Evolutionary conservation across 2,888 invertebrate genomes (phyloP), one percentile per base, ranked within the genome.

Genomic region (Agrypnus murinus): DNA sequence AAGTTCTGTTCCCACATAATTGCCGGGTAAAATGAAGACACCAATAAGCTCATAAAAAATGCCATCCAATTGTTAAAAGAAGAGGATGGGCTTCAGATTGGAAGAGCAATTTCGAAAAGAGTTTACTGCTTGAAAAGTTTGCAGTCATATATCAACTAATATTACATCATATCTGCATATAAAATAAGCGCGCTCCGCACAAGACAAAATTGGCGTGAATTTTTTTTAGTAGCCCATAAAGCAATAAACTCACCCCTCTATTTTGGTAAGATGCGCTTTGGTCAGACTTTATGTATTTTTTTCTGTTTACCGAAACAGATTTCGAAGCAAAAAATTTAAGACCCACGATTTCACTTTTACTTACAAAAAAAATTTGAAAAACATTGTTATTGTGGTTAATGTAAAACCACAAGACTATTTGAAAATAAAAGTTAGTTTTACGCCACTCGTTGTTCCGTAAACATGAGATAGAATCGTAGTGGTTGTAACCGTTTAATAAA

Each of bases 111-210:
- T 34, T 40, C 17, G 7, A 10, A 57, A 15, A 38, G 17, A 19
- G 19, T 19, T 19, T 17, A 2, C n/a, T 58, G 32, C 45, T 57
- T 14, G 46, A 65, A 58, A 15, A 78, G 75, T 79, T 78, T 78
- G 73, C 70, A 69, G 76, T 78, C 77, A 74, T 79, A 79, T 74
- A 46, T 46, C 46, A 46, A 46, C 3, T 19, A 19, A 15, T 15
- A 46, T 46, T 46, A 46, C 69, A 63, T 69, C 73, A 77, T 19
- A 76, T 80, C 79, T 79, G 78, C 79, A 81, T 81, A 77, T 77
- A 79, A 67, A 72, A 25, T 31, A 71, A 69, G 43, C 14, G 55
- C 53, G 25, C 53, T 25, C 25, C 17, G 46, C 15, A 48, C 31
- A 45, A 59, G 59, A 46, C 36, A 66, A 73, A 71, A 66, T 71